A percentile compares a stretch with the other conserved stretches of the same genome.
phyloP scores from a whole-genome alignment of 2,797 vertebrate genomes.

The Lepidocolaptes lacrymiger region DNA sequence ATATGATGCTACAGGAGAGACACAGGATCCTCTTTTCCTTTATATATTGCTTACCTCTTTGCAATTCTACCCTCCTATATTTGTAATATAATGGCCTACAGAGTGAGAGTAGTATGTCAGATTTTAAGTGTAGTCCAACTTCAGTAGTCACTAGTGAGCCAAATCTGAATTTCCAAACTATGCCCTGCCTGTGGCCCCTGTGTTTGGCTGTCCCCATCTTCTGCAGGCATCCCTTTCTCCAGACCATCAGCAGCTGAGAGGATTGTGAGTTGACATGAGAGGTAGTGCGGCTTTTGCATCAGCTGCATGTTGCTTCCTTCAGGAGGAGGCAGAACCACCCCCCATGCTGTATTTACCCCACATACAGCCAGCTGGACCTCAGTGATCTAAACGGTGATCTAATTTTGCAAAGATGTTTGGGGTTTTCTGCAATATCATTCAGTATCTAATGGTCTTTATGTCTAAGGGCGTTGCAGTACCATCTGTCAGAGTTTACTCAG shows the following conservation, averaged over 20 bases:
- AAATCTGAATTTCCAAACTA: background rate
- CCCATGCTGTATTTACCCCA: rapidly evolving
- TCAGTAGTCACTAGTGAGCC: background rate
- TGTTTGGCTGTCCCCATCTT: background rate
- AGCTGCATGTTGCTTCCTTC: background rate
- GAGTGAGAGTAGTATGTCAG: background rate
- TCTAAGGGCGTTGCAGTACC: background rate
- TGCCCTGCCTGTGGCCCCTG: background rate
- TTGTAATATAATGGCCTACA: background rate
- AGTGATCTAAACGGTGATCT: background rate
- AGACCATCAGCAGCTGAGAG: background rate
- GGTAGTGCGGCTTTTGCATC: background rate
- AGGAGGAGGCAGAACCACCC: background rate
- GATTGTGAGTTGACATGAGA: background rate
- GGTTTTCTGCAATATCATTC: background rate
- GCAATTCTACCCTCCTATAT: background rate
- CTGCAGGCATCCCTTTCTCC: background rate
- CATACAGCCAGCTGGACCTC: background rate
- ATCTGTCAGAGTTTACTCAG: background rate
- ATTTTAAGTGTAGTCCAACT: background rate
- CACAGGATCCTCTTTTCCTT: background rate
- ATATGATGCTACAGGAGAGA: background rate
- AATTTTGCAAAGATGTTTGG: background rate
- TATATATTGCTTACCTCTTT: background rate
- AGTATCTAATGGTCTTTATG: background rate